These are phyloP conservation scores for Apamea monoglypha DNA, from an alignment of 2,888 invertebrate genomes.

Conservation along the genomic window DNA sequence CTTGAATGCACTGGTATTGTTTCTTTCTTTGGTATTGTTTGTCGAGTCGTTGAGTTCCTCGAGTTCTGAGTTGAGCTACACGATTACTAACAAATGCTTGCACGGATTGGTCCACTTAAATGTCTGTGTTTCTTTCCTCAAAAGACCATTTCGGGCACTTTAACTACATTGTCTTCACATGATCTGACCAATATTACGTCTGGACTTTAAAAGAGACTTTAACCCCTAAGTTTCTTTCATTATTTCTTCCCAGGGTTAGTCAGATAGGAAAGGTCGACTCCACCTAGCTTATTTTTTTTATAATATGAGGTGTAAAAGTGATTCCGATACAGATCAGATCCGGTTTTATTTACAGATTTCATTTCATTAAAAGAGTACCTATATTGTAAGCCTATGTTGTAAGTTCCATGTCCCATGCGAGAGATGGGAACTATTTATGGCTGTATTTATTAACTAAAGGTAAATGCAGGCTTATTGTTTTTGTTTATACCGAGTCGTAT, in stretches of 20 bases:
- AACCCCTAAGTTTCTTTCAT: background rate
- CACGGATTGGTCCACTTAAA: background rate
- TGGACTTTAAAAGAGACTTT: background rate
- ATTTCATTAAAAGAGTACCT: background rate
- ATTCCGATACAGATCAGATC: no score
- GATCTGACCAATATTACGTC: background rate
- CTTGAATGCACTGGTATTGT: background rate
- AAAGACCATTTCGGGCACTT: background rate
- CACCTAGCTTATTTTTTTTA: background rate
- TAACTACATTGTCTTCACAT: background rate
- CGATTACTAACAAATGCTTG: background rate
- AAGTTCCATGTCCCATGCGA: background rate
- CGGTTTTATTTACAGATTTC: no score
- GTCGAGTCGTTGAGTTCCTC: background rate
- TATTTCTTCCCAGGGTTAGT: background rate
- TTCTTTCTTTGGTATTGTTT: background rate
- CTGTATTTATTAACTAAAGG: background rate
- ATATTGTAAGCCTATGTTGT: background rate
- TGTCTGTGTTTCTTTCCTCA: background rate
- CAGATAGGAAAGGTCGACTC: background rate
- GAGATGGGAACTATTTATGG: background rate
- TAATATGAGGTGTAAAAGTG: background rate
- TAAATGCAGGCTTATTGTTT: background rate
- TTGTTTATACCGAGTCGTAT: background rate
- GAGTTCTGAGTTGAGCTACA: background rate